Percentiles rank a stretch among this genome's conserved stretches.
phyloP scores from a whole-genome alignment of 2,888 invertebrate species.

The Cheilosia vulpina region DNA sequence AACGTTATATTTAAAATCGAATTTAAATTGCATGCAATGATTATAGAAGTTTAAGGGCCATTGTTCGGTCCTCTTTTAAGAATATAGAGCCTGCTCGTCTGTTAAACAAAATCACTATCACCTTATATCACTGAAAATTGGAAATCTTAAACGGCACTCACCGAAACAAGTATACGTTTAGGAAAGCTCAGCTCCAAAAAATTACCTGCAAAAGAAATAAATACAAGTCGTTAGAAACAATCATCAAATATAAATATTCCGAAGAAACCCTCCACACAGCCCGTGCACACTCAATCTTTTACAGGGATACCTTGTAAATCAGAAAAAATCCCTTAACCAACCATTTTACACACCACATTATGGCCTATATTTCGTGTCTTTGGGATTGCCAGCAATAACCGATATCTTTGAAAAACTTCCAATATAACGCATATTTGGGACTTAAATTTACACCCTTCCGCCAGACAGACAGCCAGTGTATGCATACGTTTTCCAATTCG shows the following conservation, averaged over 20 bases:
- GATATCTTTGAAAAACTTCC: conserved; percentile 29
- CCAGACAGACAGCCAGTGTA: background rate
- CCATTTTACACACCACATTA: conserved; percentile 47
- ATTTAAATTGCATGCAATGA: too few species aligned
- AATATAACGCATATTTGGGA: conserved; percentile 34
- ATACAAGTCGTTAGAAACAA: conserved; percentile 32
- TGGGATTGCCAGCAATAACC: conserved; percentile 37
- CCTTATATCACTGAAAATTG: background rate
- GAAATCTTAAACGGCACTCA: background rate
- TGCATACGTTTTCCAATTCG: conserved; percentile 2
- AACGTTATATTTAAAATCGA: too few species aligned
- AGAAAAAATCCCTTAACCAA: background rate
- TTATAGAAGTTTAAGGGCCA: too few species aligned
- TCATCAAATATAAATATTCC: conserved; percentile 28
- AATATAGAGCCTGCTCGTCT: too few species aligned
- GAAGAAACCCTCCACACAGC: conserved; percentile 8
- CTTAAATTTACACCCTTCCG: conserved; percentile 20
- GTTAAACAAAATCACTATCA: too few species aligned
- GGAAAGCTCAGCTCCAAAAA: background rate
- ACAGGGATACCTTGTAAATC: conserved; percentile 2
- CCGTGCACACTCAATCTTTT: conserved; percentile 4
- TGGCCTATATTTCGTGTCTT: conserved; percentile 1
- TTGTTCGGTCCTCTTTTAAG: too few species aligned
- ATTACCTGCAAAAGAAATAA: conserved; percentile 47
- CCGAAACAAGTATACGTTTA: background rate